Base-by-base conservation (phyloP, 2,113 vertebrate species). In the Pomatostomus ruficeps region DNA sequence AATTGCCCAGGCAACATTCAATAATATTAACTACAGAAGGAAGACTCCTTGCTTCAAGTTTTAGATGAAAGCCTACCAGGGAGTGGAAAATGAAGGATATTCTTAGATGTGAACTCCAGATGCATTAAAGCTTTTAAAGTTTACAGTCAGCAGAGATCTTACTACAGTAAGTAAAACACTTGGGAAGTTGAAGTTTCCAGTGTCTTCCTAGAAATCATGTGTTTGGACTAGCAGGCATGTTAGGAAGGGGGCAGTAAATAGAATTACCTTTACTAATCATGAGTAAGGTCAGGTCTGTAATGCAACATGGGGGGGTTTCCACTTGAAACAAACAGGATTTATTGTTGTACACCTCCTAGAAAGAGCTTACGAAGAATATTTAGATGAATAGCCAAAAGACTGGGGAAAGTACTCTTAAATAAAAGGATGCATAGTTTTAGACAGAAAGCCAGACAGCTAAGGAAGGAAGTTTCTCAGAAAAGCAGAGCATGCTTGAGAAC, bases 231-330 rank as follows among this genome's bases (percentile, higher is more conserved):
- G 63, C 35, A 88, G 49, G 33, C 29, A 62, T 62, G 38, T 70
- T 74, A 77, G 43, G 24, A 76, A 91, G 54, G 35, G 62, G 67
- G 63, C 71, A 93, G 31, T 70, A 92, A 95, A 73, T 2, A 83
- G 33, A 93, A 76, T 85, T 96, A 91, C 81, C 78, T 92, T 94
- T 62, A 91, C 89, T 95, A 95, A 94, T 75, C 84, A 95, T 72
- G 71, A 80, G 54, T 86, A 91, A 92, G 83, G 55, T 76, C 85
- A 88, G 79, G 83, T 85, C 88, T 93, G 71, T 95, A 91, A 92
- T 92, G 79, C 51, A 94, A 96, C 45, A 79, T 73, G 35, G 12
- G 18, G 33, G 46, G 0, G 0, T 43, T 89, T 79, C 78, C 81
- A 92, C 70, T 85, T 94, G 94, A 89, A 91, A 95, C 73, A 95